A percentile compares a stretch with the other conserved stretches of the same genome.
These are phyloP conservation scores for Dendronephthya gigantea DNA, from an alignment of 64 coral and sea anemone genomes.

Conservation along the genomic window DNA sequence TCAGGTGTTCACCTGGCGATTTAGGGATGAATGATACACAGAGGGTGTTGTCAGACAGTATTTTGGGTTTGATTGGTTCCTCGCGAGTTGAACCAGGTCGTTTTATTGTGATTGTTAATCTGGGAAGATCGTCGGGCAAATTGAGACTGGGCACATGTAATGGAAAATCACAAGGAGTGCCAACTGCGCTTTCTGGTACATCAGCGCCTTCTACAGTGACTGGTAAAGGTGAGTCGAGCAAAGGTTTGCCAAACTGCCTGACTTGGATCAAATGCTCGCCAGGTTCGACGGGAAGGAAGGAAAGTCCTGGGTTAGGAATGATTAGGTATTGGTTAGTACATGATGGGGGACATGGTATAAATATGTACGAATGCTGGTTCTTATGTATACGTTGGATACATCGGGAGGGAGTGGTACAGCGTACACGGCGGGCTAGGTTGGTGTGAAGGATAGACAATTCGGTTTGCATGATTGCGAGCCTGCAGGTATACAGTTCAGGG, in stretches of 20 bases:
- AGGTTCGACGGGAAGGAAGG: conserved; percentile 73
- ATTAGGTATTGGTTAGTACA: neutral
- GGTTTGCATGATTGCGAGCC: neutral
- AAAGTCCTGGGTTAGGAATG: neutral
- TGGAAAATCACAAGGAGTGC: conserved; percentile 68
- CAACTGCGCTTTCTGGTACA: conserved; percentile 74
- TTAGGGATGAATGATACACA: conserved; percentile 69
- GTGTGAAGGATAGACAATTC: neutral
- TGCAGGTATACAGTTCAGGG: no score
- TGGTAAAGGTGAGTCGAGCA: conserved; percentile 68
- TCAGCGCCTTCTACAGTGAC: conserved; percentile 88
- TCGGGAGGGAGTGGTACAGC: neutral
- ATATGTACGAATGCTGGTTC: neutral
- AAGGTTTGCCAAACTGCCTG: conserved; percentile 49
- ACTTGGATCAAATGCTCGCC: conserved; percentile 82
- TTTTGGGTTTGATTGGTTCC: conserved; percentile 64
- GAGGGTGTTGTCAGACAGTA: conserved; percentile 67
- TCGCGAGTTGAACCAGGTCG: conserved; percentile 60
- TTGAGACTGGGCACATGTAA: conserved; percentile 58
- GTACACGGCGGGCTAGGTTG: neutral
- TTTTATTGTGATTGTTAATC: conserved; percentile 65
- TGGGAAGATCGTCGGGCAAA: conserved; percentile 58
- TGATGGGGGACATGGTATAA: neutral
- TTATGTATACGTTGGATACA: neutral
- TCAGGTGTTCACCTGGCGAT: conserved; percentile 59